These are phyloP conservation scores for Picathartes gymnocephalus DNA, from an alignment of 2,113 vertebrate species.

Conservation along the genomic window DNA sequence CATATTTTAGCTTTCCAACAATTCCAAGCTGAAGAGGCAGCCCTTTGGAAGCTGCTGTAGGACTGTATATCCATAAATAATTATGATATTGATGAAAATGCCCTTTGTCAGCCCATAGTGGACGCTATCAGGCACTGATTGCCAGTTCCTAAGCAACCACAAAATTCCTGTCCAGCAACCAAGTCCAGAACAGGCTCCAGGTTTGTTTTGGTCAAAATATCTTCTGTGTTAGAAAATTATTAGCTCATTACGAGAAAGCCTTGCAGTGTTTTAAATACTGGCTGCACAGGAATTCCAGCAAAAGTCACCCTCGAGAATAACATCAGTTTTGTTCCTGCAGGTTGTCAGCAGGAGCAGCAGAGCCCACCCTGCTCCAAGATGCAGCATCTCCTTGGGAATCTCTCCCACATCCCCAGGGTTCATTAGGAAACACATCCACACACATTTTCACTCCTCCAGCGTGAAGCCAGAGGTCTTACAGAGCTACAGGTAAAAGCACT, in stretches of 20 bases:
- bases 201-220: not conserved
- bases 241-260: not conserved
- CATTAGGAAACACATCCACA: fast-evolving
- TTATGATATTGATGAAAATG: not conserved
- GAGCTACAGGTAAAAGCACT: not conserved
- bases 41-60: not conserved
- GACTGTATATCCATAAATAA: fast-evolving
- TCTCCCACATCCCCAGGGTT: not conserved
- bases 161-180: not conserved
- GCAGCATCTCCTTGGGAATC: not conserved
- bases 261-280: not conserved
- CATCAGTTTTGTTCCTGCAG: not conserved
- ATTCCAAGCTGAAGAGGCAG: not conserved
- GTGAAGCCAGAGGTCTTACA: not conserved
- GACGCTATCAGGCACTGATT: not conserved
- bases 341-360: not conserved
- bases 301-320: not conserved
- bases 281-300: not conserved
- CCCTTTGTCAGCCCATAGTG: not conserved
- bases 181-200: not conserved
- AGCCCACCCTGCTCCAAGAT: not conserved
- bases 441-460: not conserved
- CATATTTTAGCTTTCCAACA: not conserved
- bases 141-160: slow-evolving; percentile 54
- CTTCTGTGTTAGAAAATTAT: not conserved